Evolutionary conservation across 1,140 invertebrate genomes (phyloP).

Genomic region (Leptoteleia sp.): DNA sequence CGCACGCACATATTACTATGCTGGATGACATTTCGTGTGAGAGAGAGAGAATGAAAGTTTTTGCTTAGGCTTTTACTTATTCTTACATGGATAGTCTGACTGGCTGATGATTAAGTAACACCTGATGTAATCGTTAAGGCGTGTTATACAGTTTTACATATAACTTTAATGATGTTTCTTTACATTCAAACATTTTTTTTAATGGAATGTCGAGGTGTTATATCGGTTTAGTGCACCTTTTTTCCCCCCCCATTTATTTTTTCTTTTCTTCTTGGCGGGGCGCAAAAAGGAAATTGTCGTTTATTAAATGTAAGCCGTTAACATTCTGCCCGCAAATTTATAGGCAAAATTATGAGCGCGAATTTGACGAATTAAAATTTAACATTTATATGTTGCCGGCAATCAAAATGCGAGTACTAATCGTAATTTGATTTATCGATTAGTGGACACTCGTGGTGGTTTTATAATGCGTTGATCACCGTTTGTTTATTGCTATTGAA

Average conservation of each 20-base stretch:
- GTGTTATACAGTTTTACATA: constrained; percentile 56
- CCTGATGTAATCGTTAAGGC: constrained; percentile 69
- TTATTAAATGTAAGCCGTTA: not conserved
- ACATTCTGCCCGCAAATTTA: not conserved
- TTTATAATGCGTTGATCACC: too few species aligned
- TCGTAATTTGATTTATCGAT: too few species aligned
- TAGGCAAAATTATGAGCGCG: too few species aligned
- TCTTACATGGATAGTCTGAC: constrained; percentile 58
- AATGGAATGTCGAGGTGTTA: constrained; percentile 19
- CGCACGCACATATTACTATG: constrained; percentile 25
- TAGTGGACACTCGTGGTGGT: too few species aligned
- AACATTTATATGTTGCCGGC: too few species aligned
- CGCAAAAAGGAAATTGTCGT: too few species aligned
- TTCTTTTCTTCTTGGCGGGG: too few species aligned
- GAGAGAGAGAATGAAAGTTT: constrained; percentile 63
- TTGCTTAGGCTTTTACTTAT: constrained; percentile 64
- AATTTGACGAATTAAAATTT: too few species aligned
- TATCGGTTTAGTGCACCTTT: constrained; percentile 14
- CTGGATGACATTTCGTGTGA: constrained; percentile 63
- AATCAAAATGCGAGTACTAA: too few species aligned
- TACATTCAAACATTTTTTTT: constrained; percentile 41
- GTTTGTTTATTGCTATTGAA: not conserved
- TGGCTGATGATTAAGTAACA: constrained; percentile 69
- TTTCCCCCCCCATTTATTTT: too few species aligned
- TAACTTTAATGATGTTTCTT: constrained; percentile 54